phyloP scores from a whole-genome alignment of 2,113 vertebrate genomes.

The Acanthochromis polyacanthus region DNA sequence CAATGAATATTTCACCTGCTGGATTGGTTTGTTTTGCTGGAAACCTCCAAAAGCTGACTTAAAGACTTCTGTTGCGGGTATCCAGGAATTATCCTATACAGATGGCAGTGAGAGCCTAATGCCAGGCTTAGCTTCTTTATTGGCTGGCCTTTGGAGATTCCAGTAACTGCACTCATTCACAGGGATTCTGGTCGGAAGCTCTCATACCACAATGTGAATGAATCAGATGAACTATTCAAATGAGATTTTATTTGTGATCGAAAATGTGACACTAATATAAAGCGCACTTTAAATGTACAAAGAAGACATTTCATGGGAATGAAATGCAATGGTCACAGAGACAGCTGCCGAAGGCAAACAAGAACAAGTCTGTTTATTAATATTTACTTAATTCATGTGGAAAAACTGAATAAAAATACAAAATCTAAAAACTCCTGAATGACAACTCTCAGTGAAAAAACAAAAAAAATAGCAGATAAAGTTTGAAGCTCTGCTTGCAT shows the following conservation, averaged over 20 bases:
- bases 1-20: neutral
- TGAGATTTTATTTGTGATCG: neutral
- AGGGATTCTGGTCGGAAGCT: neutral
- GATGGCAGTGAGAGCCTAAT: slow-evolving; percentile 37
- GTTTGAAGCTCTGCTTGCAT: neutral
- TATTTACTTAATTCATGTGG: slow-evolving; percentile 16
- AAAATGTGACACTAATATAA: slow-evolving; percentile 4
- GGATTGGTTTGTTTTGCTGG: neutral
- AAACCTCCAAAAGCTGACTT: slow-evolving; percentile 36
- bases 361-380: slow-evolving; percentile 4
- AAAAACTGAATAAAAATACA: slow-evolving; percentile 16
- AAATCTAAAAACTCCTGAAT: neutral
- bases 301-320: neutral
- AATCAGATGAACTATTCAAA: slow-evolving; percentile 25
- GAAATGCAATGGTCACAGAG: neutral
- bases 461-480: neutral
- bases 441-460: slow-evolving; percentile 8
- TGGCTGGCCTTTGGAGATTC: slow-evolving; percentile 41
- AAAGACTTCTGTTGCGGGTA: slow-evolving; percentile 7
- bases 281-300: neutral
- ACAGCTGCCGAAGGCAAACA: neutral
- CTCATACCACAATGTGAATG: slow-evolving; percentile 13
- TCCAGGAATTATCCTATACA: slow-evolving; percentile 25
- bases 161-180: slow-evolving; percentile 35
- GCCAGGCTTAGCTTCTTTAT: slow-evolving; percentile 37